Conservation (phyloP, 2,113 vertebrate genomes). For the Forbesichthys agassizii region DNA sequence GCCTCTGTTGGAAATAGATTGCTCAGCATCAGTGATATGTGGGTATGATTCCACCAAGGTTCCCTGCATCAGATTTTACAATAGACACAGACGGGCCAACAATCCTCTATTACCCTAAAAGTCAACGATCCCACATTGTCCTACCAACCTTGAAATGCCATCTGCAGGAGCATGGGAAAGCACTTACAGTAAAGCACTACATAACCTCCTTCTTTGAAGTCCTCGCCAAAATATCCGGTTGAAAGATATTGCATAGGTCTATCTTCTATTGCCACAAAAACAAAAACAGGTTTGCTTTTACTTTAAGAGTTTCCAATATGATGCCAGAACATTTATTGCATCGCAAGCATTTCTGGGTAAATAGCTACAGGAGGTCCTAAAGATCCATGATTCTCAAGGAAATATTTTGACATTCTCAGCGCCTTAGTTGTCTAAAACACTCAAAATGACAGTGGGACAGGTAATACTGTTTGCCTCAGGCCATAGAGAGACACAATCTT, state of each 20-base stretch:
- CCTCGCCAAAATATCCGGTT: constrained; percentile 5
- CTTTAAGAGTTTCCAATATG: background rate
- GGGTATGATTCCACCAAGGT: background rate
- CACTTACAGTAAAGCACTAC: constrained; percentile 23
- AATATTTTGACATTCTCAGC: background rate
- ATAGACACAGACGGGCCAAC: constrained; percentile 35
- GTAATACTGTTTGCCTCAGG: constrained; percentile 16
- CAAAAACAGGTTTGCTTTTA: background rate
- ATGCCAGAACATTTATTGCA: background rate
- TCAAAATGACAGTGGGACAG: constrained; percentile 10
- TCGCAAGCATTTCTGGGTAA: constrained; percentile 1
- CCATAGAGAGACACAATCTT: constrained; percentile 22
- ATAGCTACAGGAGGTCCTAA: background rate
- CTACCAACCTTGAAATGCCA: constrained; percentile 46
- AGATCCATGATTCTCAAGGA: constrained; percentile 14
- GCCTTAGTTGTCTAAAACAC: constrained; percentile 31
- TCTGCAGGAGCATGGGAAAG: constrained; percentile 48
- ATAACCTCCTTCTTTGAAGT: constrained; percentile 9
- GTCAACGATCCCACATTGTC: constrained; percentile 36
- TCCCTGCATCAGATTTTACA: constrained; percentile 5
- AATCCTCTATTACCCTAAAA: constrained; percentile 48
- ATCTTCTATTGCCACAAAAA: background rate
- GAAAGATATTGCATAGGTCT: background rate
- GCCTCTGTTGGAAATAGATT: background rate
- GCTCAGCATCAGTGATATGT: background rate